Evolutionary conservation across 2,888 invertebrate genomes (phyloP).

Genomic region (Globia sparganii): DNA sequence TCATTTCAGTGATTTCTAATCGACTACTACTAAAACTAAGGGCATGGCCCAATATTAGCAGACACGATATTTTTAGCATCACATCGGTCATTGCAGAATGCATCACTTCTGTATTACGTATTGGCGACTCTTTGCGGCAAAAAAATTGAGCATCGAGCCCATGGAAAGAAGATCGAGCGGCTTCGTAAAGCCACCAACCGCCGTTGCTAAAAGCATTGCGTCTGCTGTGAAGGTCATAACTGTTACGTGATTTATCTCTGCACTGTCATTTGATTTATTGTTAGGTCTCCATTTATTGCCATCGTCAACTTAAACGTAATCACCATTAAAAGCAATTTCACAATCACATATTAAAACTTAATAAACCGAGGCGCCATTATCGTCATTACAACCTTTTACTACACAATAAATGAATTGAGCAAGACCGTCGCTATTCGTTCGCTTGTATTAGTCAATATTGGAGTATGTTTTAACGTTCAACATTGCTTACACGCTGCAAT

Average conservation of each 20-base stretch:
- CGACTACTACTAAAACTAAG: background rate
- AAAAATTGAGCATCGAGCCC: conserved; percentile 1
- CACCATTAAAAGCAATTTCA: conserved; percentile 33
- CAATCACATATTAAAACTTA: conserved; percentile 39
- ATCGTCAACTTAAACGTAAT: conserved; percentile 29
- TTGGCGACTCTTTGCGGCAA: background rate
- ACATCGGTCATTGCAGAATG: background rate
- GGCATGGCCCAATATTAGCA: too few relatives aligned
- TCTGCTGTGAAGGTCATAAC: background rate
- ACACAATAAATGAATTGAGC: conserved; percentile 35
- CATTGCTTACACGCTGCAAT: conserved; percentile 3
- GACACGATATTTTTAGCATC: background rate
- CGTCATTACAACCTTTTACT: conserved; percentile 37
- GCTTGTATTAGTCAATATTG: conserved; percentile 28
- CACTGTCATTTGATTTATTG: conserved; percentile 7
- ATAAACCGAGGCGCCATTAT: conserved; percentile 39
- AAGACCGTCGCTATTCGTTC: conserved; percentile 26
- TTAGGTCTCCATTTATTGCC: background rate
- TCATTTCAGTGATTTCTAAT: background rate
- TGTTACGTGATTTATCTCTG: background rate
- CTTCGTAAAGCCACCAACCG: background rate
- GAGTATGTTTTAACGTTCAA: conserved; percentile 12
- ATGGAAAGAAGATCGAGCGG: background rate
- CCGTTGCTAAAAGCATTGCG: background rate
- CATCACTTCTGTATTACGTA: background rate